Conservation (phyloP, 2,113 vertebrate genomes). For the Salvelinus sp. region DNA sequence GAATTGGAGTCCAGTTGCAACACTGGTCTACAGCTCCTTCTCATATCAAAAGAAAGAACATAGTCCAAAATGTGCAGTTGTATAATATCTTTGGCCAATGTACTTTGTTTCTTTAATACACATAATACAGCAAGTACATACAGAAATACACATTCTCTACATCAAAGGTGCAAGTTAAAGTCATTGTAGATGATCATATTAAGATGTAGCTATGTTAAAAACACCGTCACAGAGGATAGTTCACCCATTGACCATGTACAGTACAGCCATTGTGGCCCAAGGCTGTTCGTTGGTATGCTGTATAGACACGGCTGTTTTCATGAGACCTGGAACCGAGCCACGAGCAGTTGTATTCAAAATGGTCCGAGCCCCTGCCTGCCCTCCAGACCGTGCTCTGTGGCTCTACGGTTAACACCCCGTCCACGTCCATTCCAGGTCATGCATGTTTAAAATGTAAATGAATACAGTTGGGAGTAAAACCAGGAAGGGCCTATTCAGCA, state of each 20-base stretch:
- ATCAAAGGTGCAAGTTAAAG: no score
- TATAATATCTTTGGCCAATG: no score
- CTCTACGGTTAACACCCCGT: not conserved
- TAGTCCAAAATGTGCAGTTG: no score
- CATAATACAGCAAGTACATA: no score
- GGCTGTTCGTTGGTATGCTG: slow-evolving; percentile 18
- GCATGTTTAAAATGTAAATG: slow-evolving; percentile 24
- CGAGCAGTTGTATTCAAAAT: slow-evolving; percentile 35
- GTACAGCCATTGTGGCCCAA: slow-evolving; percentile 47
- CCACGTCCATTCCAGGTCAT: slow-evolving; percentile 37
- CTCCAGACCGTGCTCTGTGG: slow-evolving; percentile 4
- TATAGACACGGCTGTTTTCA: slow-evolving; percentile 43
- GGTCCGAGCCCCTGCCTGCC: slow-evolving; percentile 1
- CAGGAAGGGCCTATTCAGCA: not conserved
- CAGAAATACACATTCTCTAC: no score
- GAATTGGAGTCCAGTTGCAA: no score
- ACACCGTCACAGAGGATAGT: not conserved
- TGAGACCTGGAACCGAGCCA: slow-evolving; percentile 59
- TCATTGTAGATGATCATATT: no score
- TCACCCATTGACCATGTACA: not conserved
- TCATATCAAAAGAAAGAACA: no score
- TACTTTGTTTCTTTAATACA: no score
- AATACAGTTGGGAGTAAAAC: slow-evolving; percentile 10
- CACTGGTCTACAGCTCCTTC: no score
- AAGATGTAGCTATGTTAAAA: no score